Evolutionary conservation across 2,797 vertebrate species (phyloP).

Genomic region (Denticeps clupeoides): DNA sequence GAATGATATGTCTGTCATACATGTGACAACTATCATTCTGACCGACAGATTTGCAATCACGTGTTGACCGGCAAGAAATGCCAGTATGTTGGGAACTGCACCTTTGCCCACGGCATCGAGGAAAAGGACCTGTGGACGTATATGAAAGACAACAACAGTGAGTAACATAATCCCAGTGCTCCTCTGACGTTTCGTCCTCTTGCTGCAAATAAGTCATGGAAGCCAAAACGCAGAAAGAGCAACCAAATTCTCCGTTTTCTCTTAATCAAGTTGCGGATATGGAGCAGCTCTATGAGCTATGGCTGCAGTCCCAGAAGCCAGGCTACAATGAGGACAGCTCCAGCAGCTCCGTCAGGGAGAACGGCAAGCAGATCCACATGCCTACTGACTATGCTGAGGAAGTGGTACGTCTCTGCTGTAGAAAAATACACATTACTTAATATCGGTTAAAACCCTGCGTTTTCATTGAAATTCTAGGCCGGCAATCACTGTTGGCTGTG

Average conservation of each 20-base stretch:
- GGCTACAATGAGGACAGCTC: slow-evolving; percentile 74
- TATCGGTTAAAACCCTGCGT: background rate
- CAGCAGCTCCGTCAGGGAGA: slow-evolving; percentile 67
- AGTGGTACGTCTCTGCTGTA: slow-evolving; percentile 56
- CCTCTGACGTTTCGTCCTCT: background rate
- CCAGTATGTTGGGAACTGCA: slow-evolving; percentile 91
- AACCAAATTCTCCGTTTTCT: slow-evolving; percentile 27
- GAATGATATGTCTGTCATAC: too few relatives aligned
- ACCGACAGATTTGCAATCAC: slow-evolving; percentile 83
- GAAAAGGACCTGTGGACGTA: slow-evolving; percentile 95
- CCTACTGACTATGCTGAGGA: slow-evolving; percentile 94
- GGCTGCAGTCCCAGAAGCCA: slow-evolving; percentile 83
- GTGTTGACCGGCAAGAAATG: slow-evolving; percentile 90
- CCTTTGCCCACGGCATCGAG: slow-evolving; percentile 91
- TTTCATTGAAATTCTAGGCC: slow-evolving; percentile 52
- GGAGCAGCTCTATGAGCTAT: slow-evolving; percentile 93
- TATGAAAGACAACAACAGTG: slow-evolving; percentile 96
- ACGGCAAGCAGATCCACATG: slow-evolving; percentile 92
- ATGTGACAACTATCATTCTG: background rate
- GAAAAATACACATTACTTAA: too few relatives aligned
- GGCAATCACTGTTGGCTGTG: slow-evolving; percentile 98
- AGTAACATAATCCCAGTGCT: slow-evolving; percentile 44
- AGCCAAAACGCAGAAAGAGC: too few relatives aligned
- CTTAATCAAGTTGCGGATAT: slow-evolving; percentile 81
- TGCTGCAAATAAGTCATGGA: background rate